Conservation (phyloP, 2,888 invertebrate species). For the Stegophylla sp. region DNA sequence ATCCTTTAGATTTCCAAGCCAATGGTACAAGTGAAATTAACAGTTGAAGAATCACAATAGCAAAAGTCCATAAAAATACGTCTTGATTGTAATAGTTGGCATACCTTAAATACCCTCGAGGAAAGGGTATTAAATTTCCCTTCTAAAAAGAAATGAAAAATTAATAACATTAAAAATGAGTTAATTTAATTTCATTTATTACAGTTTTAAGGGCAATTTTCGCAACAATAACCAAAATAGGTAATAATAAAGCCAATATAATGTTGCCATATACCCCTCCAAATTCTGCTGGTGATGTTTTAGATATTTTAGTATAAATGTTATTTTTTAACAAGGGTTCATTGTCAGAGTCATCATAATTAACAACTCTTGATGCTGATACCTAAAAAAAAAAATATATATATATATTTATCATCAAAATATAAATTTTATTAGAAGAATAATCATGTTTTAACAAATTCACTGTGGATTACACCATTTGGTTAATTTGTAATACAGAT, state of each 20-base stretch:
- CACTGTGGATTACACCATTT: too few relatives aligned
- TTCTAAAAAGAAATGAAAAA: constrained; percentile 35
- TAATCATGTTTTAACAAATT: too few relatives aligned
- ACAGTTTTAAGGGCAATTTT: constrained; percentile 50
- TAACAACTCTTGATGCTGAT: neutral
- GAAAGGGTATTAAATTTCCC: constrained; percentile 50
- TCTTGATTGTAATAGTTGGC: constrained; percentile 46
- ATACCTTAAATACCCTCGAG: constrained; percentile 38
- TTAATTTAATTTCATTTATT: neutral
- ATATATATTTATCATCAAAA: neutral
- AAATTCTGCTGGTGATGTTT: constrained; percentile 12
- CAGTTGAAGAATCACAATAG: constrained; percentile 13
- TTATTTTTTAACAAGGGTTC: neutral
- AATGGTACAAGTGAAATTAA: constrained; percentile 43
- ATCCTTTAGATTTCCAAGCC: neutral
- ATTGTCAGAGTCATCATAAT: constrained; percentile 6
- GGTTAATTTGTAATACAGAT: too few relatives aligned
- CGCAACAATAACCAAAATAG: constrained; percentile 9
- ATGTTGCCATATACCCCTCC: constrained; percentile 22
- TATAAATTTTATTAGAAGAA: too few relatives aligned
- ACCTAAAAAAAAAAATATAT: neutral
- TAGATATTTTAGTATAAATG: neutral
- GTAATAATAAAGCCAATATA: neutral
- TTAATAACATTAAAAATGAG: neutral
- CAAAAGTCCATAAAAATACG: constrained; percentile 31